Conservation (phyloP, 2,113 vertebrate species). For the Sprattus sprattus region DNA sequence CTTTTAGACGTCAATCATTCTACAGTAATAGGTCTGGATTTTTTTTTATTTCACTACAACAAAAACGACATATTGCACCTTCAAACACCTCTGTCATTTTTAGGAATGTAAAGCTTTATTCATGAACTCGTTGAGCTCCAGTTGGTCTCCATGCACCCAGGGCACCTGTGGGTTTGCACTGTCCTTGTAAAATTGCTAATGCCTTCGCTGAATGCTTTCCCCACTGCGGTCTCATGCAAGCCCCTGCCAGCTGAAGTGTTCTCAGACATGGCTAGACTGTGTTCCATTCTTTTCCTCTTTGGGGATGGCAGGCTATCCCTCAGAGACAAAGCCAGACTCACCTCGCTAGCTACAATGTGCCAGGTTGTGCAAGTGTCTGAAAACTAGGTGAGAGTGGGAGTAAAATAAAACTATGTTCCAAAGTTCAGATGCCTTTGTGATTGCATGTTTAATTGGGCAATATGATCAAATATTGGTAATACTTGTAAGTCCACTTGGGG, state of each 20-base stretch:
- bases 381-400: background rate
- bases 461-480: slow-evolving; percentile 25
- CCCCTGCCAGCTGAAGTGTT: background rate
- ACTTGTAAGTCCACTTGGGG: background rate
- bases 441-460: slow-evolving; percentile 34
- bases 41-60: too few species aligned
- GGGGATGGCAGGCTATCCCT: background rate
- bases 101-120: background rate
- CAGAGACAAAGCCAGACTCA: background rate
- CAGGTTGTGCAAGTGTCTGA: background rate
- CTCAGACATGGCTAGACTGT: background rate
- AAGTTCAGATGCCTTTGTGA: background rate
- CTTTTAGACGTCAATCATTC: background rate
- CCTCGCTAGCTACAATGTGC: background rate
- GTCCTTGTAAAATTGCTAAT: background rate
- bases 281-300: background rate
- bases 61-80: background rate
- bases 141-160: background rate
- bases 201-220: background rate
- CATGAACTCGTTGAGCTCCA: background rate
- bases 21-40: background rate
- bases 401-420: background rate
- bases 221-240: background rate
- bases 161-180: background rate
- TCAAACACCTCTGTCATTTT: background rate